Base-by-base conservation (phyloP, 2,888 invertebrate genomes). In the Cheiracanthium punctorium region DNA sequence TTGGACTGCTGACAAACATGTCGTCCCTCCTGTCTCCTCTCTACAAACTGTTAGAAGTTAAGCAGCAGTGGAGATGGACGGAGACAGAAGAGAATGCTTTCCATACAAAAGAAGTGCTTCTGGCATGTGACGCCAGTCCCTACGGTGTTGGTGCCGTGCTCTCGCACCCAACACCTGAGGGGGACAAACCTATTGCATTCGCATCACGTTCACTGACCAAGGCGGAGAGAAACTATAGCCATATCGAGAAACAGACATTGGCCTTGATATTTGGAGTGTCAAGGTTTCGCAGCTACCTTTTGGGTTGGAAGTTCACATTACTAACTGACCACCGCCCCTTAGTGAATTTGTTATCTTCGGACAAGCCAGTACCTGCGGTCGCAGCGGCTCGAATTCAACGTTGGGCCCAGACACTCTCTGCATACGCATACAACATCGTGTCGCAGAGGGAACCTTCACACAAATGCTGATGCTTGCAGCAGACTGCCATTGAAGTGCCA, bases 311-410 rank as follows among this genome's bases (percentile, higher is more conserved):
- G 17, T 93, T 93, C 88, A 91, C 91, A 0, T 88, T 92, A 20
- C 64, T 90, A 7, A 92, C 91, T 0, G 92, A 92, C 87, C 91
- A 92, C 81, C 90, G 91, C 82, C 92, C 92, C 0, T 87, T 93
- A 4, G 91, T 89, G 8, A 71, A 48, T 14, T 33, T 80, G 30
- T 58, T 80, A 32, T 52, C 58, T 17, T 32, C 29, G 37, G 30
- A 33, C 17, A 48, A 17, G 48, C 37, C 12, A 37, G n/a, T n/a
- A n/a, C n/a, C n/a, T n/a, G n/a, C n/a, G n/a, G n/a, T n/a, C n/a
- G n/a, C n/a, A n/a, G n/a, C n/a, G n/a, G n/a, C n/a, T n/a, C n/a
- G n/a, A n/a, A n/a, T n/a, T n/a, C n/a, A n/a, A n/a, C n/a, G n/a
- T n/a, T n/a, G n/a, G n/a, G n/a, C n/a, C n/a, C n/a, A n/a, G n/a